Percentiles rank a stretch among this genome's conserved stretches.
These are phyloP conservation scores for Oreocharis arfaki DNA, from an alignment of 2,113 vertebrate species.

Conservation along the genomic window DNA sequence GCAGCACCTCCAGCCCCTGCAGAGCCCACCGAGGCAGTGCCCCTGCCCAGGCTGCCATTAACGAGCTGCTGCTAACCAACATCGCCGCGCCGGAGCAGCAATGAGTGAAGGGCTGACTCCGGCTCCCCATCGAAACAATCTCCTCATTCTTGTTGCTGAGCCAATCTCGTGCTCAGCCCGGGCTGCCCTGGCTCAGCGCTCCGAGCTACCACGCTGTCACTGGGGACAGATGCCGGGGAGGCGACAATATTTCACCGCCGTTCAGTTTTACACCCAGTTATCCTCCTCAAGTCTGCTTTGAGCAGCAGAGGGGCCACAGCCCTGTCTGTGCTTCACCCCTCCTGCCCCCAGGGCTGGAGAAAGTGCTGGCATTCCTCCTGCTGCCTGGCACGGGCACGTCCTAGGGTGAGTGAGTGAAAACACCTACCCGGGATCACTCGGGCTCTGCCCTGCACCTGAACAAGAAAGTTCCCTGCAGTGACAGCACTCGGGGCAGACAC, in stretches of 20 bases:
- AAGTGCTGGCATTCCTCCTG: not conserved
- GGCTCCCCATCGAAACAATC: accelerated
- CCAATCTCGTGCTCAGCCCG: not conserved
- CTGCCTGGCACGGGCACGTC: accelerated
- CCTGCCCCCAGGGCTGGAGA: not conserved
- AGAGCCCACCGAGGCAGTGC: not conserved
- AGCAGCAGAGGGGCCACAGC: not conserved
- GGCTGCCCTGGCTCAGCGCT: not conserved
- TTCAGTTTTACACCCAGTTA: not conserved
- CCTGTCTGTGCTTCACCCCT: accelerated
- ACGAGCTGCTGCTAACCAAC: not conserved
- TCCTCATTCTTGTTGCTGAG: accelerated
- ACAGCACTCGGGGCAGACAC: not conserved
- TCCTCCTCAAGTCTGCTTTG: not conserved
- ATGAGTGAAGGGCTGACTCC: not conserved
- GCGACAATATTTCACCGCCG: not conserved
- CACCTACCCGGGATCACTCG: accelerated
- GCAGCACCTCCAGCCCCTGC: not conserved
- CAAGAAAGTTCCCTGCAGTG: not conserved
- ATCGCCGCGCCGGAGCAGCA: no score
- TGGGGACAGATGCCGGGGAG: accelerated
- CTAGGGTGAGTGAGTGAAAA: accelerated
- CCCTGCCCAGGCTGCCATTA: not conserved
- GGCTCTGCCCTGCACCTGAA: not conserved
- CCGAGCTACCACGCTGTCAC: accelerated